Evolutionary conservation across 37 sponge, comb jelly and placozoan species (phyloP), one percentile per base, ranked within the genome.

Genomic region (Aplysina aerophoba): DNA sequence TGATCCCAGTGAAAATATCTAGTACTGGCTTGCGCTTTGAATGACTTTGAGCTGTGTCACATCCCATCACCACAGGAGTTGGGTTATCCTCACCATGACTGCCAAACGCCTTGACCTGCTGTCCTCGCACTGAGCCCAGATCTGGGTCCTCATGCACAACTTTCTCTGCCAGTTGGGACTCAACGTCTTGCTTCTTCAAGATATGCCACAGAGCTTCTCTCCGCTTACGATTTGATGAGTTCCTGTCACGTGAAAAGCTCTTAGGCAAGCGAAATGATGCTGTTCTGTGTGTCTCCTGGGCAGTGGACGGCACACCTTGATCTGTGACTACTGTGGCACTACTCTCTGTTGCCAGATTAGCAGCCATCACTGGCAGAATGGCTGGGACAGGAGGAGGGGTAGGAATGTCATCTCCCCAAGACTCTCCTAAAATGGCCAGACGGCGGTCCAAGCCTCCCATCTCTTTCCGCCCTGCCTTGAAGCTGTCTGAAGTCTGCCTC

Each of bases 211-310:
- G 25, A 36, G 78, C 78, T 11, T 75, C 50, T 75, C 40, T 36
- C 40, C 78, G 39, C 54, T 41, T 75, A 2, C 53, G 41, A 44
- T 75, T 75, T 40, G 78, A 75, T 19, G 78, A 75, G 22, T 75
- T 40, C 11, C 40, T 50, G 25, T 75, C n/a, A 11, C 78, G 20
- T 4, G 21, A 17, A 75, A 75, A 75, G 36, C 73, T 71, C 21
- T 3, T 5, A 36, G 73, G 73, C n/a, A 71, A 33, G 35, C 13
- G 20, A 15, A 11, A 15, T 25, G 31, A 28, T 20, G 31, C 20
- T 1, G 28, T 4, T 21, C 27, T 15, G 27, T 14, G 13, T 71
- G n/a, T 37, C 37, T 71, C 73, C 20, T 33, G n/a, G 4, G 4
- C 31, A 8, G 12, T 34, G 37, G 8, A 38, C 4, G 35, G 20